These are phyloP conservation scores for Bombus confusus DNA, from an alignment of 1,140 invertebrate genomes.

Conservation along the genomic window DNA sequence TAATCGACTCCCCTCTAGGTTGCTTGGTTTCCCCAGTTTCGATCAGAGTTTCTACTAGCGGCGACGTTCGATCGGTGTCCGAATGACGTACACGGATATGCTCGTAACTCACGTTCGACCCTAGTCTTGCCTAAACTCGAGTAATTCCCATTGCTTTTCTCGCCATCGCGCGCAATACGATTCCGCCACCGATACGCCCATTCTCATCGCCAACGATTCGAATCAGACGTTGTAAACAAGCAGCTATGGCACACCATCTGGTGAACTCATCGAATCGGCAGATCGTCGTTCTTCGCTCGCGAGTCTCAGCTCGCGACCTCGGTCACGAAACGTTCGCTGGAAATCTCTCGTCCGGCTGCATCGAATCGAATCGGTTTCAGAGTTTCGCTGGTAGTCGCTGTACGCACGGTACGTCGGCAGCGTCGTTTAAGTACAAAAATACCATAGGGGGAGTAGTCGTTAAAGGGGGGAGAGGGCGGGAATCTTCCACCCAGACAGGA, in stretches of 20 bases:
- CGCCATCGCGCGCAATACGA: background rate
- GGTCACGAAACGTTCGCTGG: no score
- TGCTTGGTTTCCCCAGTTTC: constrained; percentile 52
- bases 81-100: constrained; percentile 15
- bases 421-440: background rate
- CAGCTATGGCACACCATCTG: constrained; percentile 31
- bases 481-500: background rate
- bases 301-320: no score
- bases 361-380: no score
- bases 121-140: background rate
- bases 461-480: background rate
- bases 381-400: background rate
- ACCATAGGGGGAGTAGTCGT: background rate
- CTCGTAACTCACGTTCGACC: background rate
- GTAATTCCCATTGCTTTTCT: background rate
- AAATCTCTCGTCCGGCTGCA: no score
- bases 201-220: background rate
- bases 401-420: background rate
- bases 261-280: background rate
- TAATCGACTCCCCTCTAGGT: constrained; percentile 35
- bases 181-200: background rate
- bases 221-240: constrained; percentile 41
- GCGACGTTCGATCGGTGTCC: constrained; percentile 45
- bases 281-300: no score
- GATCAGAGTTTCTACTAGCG: constrained; percentile 46